Base-by-base conservation (phyloP, 2,888 invertebrate genomes). In the Rosalia funebris region DNA sequence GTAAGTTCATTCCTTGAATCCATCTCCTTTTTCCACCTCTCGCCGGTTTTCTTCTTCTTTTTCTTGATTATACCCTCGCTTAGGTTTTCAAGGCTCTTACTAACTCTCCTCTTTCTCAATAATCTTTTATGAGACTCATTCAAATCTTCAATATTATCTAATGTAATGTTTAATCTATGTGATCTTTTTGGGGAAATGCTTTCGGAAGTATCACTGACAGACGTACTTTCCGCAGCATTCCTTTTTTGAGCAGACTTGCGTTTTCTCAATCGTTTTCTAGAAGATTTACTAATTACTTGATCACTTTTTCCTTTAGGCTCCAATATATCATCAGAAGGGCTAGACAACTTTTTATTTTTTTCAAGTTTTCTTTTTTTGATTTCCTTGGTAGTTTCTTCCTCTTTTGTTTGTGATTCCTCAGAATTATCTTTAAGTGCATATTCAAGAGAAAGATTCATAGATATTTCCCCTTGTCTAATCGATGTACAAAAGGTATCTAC, bases 371-470 rank as follows among this genome's bases (percentile, higher is more conserved):
- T 34, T 25, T 25, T 17, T 25, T 46, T 37, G n/a, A 15, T 15
- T n/a, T 52, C 39, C 46, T 16, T 14, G n/a, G 41, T 7, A 7
- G 5, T 3, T n/a, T 10, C 11, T 34, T 25, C n/a, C 25, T 7
- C 25, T n/a, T 31, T 5, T 3, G 41, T 7, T 7, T 5, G 9
- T 39, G 46, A 46, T 9, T 34, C 39, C 17, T 37, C 50, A 20
- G 20, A 20, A 25, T 15, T 42, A 2, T 46, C 36, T 1, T 47
- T 37, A 31, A 52, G 52, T 9, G 41, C 58, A 61, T 62, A 72
- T 60, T 75, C 73, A 5, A 79, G 50, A 1, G 77, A 77, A 2
- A 79, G 60, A 65, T 75, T 78, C 56, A 78, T 68, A 31, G 72
- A 66, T 34, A 74, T 57, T 57, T 75, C 70, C 12, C 70, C n/a